A percentile compares a stretch with the other conserved stretches of the same genome.
phyloP scores from a whole-genome alignment of 2,113 vertebrate species.

The Nesogale talazaci region DNA sequence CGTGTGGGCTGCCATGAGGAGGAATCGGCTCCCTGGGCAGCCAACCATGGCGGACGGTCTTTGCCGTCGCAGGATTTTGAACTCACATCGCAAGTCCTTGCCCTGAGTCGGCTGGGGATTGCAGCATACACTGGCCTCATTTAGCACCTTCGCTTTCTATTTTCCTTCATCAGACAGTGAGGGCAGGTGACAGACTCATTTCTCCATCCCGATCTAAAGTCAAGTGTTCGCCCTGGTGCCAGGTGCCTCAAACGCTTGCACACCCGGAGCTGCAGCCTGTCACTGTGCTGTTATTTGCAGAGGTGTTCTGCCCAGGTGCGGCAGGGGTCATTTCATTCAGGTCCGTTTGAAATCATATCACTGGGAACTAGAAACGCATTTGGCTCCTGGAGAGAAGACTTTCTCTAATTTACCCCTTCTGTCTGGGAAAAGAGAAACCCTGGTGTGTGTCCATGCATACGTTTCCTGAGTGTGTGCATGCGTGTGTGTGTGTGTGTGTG shows the following conservation, averaged over 20 bases:
- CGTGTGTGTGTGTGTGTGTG: background rate
- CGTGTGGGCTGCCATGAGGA: background rate
- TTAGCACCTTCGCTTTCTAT: background rate
- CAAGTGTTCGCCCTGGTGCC: background rate
- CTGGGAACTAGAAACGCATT: conserved; percentile 55
- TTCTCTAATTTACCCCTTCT: background rate
- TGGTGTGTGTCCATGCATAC: too few relatives aligned
- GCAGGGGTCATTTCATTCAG: conserved; percentile 62
- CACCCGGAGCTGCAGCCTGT: background rate
- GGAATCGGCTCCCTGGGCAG: background rate
- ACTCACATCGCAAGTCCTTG: background rate
- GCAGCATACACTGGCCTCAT: background rate
- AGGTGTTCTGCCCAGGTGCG: conserved; percentile 44
- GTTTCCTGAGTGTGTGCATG: too few relatives aligned
- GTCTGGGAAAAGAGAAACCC: background rate
- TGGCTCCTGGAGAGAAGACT: background rate
- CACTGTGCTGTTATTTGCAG: conserved; percentile 39
- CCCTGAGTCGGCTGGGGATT: background rate
- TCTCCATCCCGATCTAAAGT: background rate
- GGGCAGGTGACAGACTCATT: conserved; percentile 1
- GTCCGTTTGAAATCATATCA: conserved; percentile 70
- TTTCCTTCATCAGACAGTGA: background rate
- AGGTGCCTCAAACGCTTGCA: background rate
- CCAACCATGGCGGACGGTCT: too few relatives aligned
- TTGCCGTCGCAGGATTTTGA: background rate